Base-by-base conservation (phyloP, 53 echinoderm and acorn worm genomes). In the Henricia sp. region DNA sequence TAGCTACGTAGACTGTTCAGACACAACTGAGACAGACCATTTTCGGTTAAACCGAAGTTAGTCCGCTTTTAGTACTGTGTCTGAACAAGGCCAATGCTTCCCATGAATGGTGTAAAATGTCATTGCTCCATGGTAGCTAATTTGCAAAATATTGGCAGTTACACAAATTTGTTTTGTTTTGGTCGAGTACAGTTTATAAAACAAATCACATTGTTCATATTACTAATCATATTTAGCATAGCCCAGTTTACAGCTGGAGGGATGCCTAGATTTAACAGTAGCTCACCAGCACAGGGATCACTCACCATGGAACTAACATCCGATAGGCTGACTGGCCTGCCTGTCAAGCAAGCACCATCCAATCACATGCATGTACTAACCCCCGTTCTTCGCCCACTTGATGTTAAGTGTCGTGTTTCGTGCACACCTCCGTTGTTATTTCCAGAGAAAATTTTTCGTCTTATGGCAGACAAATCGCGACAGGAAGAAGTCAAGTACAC, bases 381-480 rank as follows among this genome's bases (percentile, higher is more conserved):
- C 48, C 8, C 46, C 80, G 80, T 64, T 80, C 80, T 80, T 42
- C 64, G 23, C 77, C 50, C 71, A 50, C 44, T 70, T 80, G 80
- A 80, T 80, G 80, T 80, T 44, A 23, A 25, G 26, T 80, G 63
- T 62, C 46, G 44, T 80, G 73, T 60, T 60, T 58, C 37, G 41
- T 70, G 43, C 46, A 37, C 44, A 29, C 11, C 70, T 14, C 43
- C 80, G 46, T 72, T 85, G 26, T 65, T 72, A 76, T 70, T 64
- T 76, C 76, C 86, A 86, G 86, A 86, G 86, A 70, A 74, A 65
- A 75, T 86, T 86, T 86, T 86, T 44, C 86, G 76, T 86, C 86
- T 76, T 86, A 86, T 86, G 75, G 76, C 76, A 86, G 86, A 86
- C 75, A 86, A 86, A 86, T 50, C 40, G 13, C 30, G 48, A 3